Percentiles rank a stretch among this genome's conserved stretches.
Conservation (phyloP, 2,888 invertebrate species). For the Dascillus cervinus region DNA sequence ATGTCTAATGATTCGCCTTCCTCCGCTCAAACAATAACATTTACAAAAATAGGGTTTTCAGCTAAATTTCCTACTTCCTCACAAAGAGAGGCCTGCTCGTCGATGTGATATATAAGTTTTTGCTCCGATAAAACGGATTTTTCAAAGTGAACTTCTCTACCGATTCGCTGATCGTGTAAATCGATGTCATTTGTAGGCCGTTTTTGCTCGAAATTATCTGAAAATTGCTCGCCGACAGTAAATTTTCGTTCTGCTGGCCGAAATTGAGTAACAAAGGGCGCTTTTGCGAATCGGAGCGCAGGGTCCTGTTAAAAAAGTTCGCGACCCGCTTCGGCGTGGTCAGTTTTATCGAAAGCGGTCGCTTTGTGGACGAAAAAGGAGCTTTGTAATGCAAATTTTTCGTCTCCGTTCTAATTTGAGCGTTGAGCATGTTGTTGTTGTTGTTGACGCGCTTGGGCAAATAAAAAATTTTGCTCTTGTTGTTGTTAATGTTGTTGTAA, state of each 20-base stretch:
- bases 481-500: slow-evolving; percentile 39
- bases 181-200: slow-evolving; percentile 49
- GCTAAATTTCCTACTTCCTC: slow-evolving; percentile 31
- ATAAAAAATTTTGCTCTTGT: slow-evolving; percentile 32
- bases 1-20: too few species aligned
- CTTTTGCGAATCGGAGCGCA: slow-evolving; percentile 41
- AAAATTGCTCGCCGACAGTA: slow-evolving; percentile 25
- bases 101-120: slow-evolving; percentile 41
- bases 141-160: slow-evolving; percentile 37
- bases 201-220: slow-evolving; percentile 48
- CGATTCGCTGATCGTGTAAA: slow-evolving; percentile 41
- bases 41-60: slow-evolving; percentile 30
- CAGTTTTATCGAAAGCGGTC: slow-evolving; percentile 42
- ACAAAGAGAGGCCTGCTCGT: slow-evolving; percentile 43
- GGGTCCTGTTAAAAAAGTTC: slow-evolving; percentile 38
- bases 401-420: slow-evolving; percentile 20
- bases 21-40: slow-evolving; percentile 27
- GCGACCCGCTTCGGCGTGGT: slow-evolving; percentile 40
- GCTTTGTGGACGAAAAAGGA: slow-evolving; percentile 48
- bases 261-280: slow-evolving; percentile 37
- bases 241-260: slow-evolving; percentile 15
- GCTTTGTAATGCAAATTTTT: slow-evolving; percentile 38
- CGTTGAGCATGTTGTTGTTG: slow-evolving; percentile 29
- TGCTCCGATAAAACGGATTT: slow-evolving; percentile 33
- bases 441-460: slow-evolving; percentile 30